Base-by-base conservation (phyloP, 2,113 vertebrate genomes). In the Columba livia region DNA sequence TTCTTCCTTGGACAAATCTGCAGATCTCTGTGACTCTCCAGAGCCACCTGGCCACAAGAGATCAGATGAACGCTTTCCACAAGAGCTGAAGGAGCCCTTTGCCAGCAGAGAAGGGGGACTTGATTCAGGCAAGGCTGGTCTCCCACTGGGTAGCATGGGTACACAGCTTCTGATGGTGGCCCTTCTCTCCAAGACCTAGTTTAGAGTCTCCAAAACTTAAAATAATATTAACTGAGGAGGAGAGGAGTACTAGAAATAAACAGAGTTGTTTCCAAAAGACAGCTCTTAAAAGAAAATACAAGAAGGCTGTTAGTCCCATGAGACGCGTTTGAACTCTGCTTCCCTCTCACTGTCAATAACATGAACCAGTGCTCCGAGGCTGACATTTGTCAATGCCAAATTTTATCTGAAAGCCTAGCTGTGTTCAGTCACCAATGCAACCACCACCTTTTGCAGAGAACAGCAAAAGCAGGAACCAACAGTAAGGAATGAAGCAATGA, bases 321-420 rank as follows among this genome's bases (percentile, higher is more conserved):
- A 92, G 74, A 40, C 1, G 1, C 36, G 36, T 88, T 32, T 71
- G 67, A 89, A 89, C 78, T 70, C 51, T 1, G 3, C 73, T 77
- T 65, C 3, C 1, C 62, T 83, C 69, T 81, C 57, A 2, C 89
- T 88, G 87, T 90, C 93, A 90, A 54, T 85, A 88, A 70, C 36
- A 57, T 5, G 14, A 71, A 56, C 67, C 60, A 48, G 61, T 56
- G 85, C 88, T 93, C 85, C 1, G 0, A 92, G 72, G 61, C 83
- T 90, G 69, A 84, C 73, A 90, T 93, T 67, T 90, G 72, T 84
- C 94, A 92, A 51, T 65, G 90, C 57, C 85, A 96, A 40, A 93
- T 88, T 72, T 75, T 69, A 92, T 89, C 70, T 75, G 77, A 93
- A 95, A 90, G 40, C 73, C 65, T 79, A 19, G 44, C 60, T 88